Evolutionary conservation across 1,140 invertebrate genomes (phyloP).

Genomic region (Bactericera cockerelli): DNA sequence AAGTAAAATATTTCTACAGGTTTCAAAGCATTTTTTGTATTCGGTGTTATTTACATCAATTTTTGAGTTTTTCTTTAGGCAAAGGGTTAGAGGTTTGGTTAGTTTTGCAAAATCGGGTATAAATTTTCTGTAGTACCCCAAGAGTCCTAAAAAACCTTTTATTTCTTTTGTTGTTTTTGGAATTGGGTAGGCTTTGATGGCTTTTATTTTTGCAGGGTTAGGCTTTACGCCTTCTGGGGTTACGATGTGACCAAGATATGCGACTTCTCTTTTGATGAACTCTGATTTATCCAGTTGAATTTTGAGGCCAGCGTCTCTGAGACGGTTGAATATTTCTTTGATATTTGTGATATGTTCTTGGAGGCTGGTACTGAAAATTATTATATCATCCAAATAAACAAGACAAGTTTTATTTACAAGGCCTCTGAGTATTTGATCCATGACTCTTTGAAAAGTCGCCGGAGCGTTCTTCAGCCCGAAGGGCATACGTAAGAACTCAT

Average conservation of each 20-base stretch:
- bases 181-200: conserved; percentile 25
- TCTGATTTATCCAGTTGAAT: conserved; percentile 23
- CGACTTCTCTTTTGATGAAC: conserved; percentile 26
- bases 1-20: conserved; percentile 26
- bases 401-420: conserved; percentile 19
- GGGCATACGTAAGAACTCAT: conserved; percentile 27
- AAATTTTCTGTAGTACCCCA: conserved; percentile 27
- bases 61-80: conserved; percentile 10
- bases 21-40: conserved; percentile 24
- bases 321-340: conserved; percentile 1
- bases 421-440: conserved; percentile 27
- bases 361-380: conserved; percentile 10
- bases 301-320: conserved; percentile 12
- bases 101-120: conserved; percentile 23
- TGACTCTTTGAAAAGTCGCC: conserved; percentile 28
- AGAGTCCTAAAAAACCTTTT: conserved; percentile 26
- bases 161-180: conserved; percentile 25
- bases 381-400: conserved; percentile 17
- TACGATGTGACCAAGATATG: conserved; percentile 28
- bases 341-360: conserved; percentile 14
- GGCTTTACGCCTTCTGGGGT: conserved; percentile 25
- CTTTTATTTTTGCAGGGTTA: conserved; percentile 27
- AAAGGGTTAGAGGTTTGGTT: conserved; percentile 23
- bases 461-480: conserved; percentile 29
- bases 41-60: not conserved